Evolutionary conservation across 2,888 invertebrate species (phyloP), one percentile per base, ranked within the genome.

Genomic region (Apodemia duryi): DNA sequence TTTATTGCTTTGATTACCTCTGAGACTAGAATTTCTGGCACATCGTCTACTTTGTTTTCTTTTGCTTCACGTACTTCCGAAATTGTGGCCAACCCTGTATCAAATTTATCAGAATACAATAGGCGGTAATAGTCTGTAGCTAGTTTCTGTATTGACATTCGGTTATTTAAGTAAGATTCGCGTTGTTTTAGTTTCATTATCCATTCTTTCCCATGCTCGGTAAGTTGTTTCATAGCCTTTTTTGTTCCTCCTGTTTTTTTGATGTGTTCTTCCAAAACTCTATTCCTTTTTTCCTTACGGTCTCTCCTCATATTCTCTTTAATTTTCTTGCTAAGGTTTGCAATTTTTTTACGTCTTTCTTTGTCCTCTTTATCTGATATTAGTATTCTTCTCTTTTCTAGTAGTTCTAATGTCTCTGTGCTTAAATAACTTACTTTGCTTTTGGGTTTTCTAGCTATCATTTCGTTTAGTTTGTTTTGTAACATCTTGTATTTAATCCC

Each of bases 161-260:
- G 65, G 41, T 62, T 62, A 29, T 29, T 64, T 64, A 43, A 28
- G 29, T 43, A 57, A 41, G 60, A 57, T 64, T 60, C 13, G n/a
- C 41, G 54, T 57, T 64, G 57, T 29, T 63, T 54, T 54, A 54
- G 54, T 63, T 54, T 54, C 29, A 9, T 13, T 61, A 32, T 70
- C 72, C 70, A 71, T 49, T 68, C 62, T 43, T 49, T 71, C 7
- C 49, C 54, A 7, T 62, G 32, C 32, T 71, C 71, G n/a, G 21
- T 64, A 38, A 32, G 32, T 32, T 32, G 32, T 32, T 32, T 32
- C 32, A 32, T 32, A 32, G 32, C 32, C 32, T 32, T 32, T 32
- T 32, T 32, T 32, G 32, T 32, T 32, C 32, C 32, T 32, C 32
- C 32, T 32, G 32, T 32, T 32, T 4, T 32, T 32, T 32, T 32